Evolutionary conservation across 2,888 invertebrate species (phyloP).

Genomic region (Cheilosia grossa): DNA sequence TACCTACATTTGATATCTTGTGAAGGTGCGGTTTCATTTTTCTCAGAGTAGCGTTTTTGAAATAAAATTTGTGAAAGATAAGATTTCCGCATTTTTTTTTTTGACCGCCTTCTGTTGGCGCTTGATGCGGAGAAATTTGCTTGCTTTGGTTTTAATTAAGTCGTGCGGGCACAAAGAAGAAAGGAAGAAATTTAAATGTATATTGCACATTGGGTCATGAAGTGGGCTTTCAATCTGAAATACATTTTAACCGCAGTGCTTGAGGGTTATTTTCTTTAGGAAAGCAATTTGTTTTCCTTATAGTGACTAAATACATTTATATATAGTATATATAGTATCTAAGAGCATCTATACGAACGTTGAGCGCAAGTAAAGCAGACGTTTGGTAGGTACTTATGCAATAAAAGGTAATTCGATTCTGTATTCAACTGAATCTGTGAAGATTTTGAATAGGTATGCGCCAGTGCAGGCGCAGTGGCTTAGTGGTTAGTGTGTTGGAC

Average conservation of each 20-base stretch:
- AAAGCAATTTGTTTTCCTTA: background rate
- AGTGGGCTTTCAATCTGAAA: conserved; percentile 18
- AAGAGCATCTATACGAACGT: no score
- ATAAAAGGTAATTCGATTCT: no score
- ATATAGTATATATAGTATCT: no score
- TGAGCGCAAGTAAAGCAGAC: no score
- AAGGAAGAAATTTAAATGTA: conserved; percentile 63
- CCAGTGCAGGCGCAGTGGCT: no score
- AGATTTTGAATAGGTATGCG: no score
- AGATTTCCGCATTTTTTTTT: conserved; percentile 49
- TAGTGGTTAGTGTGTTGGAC: no score
- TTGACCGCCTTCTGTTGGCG: conserved; percentile 35
- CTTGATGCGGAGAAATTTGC: conserved; percentile 49
- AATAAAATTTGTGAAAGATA: conserved; percentile 59
- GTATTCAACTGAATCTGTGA: no score
- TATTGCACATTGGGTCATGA: conserved; percentile 48
- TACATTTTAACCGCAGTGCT: conserved; percentile 45
- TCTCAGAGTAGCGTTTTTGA: conserved; percentile 22
- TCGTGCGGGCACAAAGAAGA: conserved; percentile 52
- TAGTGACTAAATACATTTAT: background rate
- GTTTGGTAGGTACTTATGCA: no score
- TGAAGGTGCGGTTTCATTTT: conserved; percentile 50
- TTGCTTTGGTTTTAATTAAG: conserved; percentile 71
- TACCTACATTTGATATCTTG: conserved; percentile 32
- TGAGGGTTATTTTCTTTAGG: conserved; percentile 26